phyloP scores from a whole-genome alignment of 2,888 invertebrate genomes.

The Rugalucina vietnamica region DNA sequence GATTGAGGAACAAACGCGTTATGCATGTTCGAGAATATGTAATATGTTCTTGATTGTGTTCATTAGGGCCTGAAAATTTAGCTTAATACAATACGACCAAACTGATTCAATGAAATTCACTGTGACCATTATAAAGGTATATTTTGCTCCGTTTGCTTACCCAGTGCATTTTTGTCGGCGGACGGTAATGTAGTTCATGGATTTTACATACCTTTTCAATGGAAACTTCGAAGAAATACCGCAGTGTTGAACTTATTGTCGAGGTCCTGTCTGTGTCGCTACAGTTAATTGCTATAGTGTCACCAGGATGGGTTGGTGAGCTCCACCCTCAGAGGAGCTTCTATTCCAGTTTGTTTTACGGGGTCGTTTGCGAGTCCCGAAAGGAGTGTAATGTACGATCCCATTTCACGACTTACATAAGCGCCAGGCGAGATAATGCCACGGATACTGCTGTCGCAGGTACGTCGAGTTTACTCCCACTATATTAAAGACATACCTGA shows the following conservation, averaged over 20 bases:
- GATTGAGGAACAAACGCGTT: too few species aligned
- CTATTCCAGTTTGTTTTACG: conserved; percentile 12
- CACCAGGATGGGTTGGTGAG: conserved; percentile 16
- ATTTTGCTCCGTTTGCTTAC: not conserved
- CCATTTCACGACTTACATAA: not conserved
- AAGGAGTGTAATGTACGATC: not conserved
- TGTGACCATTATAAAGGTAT: too few species aligned
- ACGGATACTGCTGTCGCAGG: not conserved
- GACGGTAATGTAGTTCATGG: too few species aligned
- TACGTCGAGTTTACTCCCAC: not conserved
- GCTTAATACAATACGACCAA: too few species aligned
- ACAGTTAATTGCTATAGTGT: conserved; percentile 1
- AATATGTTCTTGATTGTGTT: too few species aligned
- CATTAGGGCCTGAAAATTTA: too few species aligned
- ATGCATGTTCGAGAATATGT: too few species aligned
- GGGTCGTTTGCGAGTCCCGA: not conserved
- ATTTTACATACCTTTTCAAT: too few species aligned
- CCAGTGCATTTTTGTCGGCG: not conserved
- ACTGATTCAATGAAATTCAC: too few species aligned
- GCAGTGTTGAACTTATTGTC: not conserved
- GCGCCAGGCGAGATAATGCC: not conserved
- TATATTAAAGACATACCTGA: too few species aligned
- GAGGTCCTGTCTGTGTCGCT: not conserved
- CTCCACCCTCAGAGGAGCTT: not conserved
- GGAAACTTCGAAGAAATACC: not conserved